Evolutionary conservation across 2,797 vertebrate species (phyloP), one percentile per base, ranked within the genome.

Genomic region (Clarias laeviceps): DNA sequence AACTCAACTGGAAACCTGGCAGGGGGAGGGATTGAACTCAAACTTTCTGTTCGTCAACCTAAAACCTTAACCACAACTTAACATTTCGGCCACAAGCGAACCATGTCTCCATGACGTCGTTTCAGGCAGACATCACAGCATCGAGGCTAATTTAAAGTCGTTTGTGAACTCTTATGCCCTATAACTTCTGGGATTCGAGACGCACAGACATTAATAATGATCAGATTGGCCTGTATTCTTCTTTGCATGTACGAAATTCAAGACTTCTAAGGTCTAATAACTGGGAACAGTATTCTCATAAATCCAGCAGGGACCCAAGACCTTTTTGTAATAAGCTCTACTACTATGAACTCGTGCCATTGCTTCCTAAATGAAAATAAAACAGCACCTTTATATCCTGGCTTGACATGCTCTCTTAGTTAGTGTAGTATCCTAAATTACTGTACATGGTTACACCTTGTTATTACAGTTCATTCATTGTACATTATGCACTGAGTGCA

Each of bases 361-460:
- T 69, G 59, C 72, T 81, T 61, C 56, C 14, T 66, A 56, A 84
- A 78, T 22, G 29, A 86, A 90, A 88, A 87, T 85, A 88, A 88
- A 90, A 88, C 50, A 74, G 57, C 1, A 66, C 80, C 73, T 82
- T 87, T 22, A 87, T 86, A 88, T 84, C 84, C 86, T 88, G 73
- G 29, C 34, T 74, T 56, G 72, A 86, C 72, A 84, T 80, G 80
- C 66, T 29, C 80, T 50, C 77, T 50, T 82, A n/a, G 80, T 29
- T 82, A n/a, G 80, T 34, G 14, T 37, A 34, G 80, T 5, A 70
- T 86, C 50, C 82, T 40, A 8, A 56, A 82, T 69, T 70, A 15
- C 40, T 66, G 74, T 79, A 59, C 59, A 68, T 74, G 5, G 29
- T 45, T 56, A 85, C 61, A 50, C 65, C 32, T 77, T 82, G 50